Base-by-base conservation (phyloP, 2,797 vertebrate genomes). In the Artibeus jamaicensis region DNA sequence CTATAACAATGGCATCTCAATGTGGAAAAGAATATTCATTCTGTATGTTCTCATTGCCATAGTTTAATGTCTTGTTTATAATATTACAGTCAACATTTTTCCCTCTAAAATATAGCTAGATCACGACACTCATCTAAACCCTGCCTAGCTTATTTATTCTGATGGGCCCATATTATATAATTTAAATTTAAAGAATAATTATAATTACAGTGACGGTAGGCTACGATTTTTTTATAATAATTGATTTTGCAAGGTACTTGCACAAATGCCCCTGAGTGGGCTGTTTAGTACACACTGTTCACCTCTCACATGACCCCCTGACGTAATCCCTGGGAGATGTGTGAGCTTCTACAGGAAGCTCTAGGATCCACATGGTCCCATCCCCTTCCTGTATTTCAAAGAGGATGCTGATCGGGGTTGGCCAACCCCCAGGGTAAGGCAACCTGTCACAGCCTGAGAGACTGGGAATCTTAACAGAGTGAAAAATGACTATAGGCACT, bases 101-200 rank as follows among this genome's bases (percentile, higher is more conserved):
- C 6, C 37, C 37, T 57, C 55, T 86, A 86, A 79, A 78, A 59
- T 91, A 9, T 42, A 86, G 32, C 55, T 83, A 74, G 11, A 48
- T 83, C 34, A 71, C 11, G 21, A 96, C 89, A 78, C 26, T 39
- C 78, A 90, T 37, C 16, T 65, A 90, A 59, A 94, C 86, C 89
- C 71, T 73, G 26, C 4, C 7, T 85, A 21, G 2, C 22, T 90
- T 89, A 71, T 88, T 92, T 74, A 78, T 70, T 85, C 86, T 42
- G 55, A 59, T 74, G 73, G 24, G 11, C 24, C 37, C 34, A 86
- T 68, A 90, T 50, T 42, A 73, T 42, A 37, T 10, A 34, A 59
- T 55, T 95, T 42, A 73, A 79, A 73, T 68, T 86, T 71, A 71
- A 92, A 92, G 34, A 85, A 96, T 34, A 82, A 94, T 88, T 89